phyloP scores from a whole-genome alignment of 2,888 invertebrate genomes.

The Abrostola tripartita region DNA sequence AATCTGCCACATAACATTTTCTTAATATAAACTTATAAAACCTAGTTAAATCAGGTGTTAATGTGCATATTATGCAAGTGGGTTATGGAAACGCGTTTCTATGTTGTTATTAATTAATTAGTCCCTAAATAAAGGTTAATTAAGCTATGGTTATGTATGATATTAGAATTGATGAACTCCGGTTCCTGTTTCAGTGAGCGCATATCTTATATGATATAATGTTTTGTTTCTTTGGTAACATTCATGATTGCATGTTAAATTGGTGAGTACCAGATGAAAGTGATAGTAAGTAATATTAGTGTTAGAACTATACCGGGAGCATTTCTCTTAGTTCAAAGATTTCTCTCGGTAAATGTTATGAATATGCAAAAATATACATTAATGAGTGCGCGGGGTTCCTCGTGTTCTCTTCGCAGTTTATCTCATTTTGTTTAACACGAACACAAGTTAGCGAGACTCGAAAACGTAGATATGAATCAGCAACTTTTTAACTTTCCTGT shows the following conservation, averaged over 20 bases:
- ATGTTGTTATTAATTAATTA: conserved; percentile 39
- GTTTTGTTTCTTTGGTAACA: conserved; percentile 20
- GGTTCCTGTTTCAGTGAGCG: conserved; percentile 31
- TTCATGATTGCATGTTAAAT: conserved; percentile 41
- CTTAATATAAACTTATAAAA: conserved; percentile 7
- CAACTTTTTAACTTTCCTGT: conserved; percentile 42
- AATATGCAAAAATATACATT: conserved; percentile 58
- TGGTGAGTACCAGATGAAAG: conserved; percentile 47
- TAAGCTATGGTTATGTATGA: conserved; percentile 32
- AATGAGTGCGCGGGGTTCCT: conserved; percentile 24
- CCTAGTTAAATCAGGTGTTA: conserved; percentile 29
- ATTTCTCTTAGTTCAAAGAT: conserved; percentile 47
- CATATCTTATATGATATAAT: conserved; percentile 30
- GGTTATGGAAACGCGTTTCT: conserved; percentile 27
- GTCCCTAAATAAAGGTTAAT: conserved; percentile 42
- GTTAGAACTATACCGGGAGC: conserved; percentile 30
- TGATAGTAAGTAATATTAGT: conserved; percentile 40
- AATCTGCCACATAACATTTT: conserved; percentile 31
- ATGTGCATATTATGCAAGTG: conserved; percentile 39
- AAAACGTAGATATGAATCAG: conserved; percentile 46
- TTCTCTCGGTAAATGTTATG: conserved; percentile 53
- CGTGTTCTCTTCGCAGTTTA: conserved; percentile 49
- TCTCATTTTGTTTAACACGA: conserved; percentile 56
- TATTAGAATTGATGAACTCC: conserved; percentile 17
- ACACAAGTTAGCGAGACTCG: conserved; percentile 32